Percentiles rank a stretch among this genome's conserved stretches.
phyloP scores from a whole-genome alignment of 2,888 invertebrate species.

The Aspidapion aeneum region DNA sequence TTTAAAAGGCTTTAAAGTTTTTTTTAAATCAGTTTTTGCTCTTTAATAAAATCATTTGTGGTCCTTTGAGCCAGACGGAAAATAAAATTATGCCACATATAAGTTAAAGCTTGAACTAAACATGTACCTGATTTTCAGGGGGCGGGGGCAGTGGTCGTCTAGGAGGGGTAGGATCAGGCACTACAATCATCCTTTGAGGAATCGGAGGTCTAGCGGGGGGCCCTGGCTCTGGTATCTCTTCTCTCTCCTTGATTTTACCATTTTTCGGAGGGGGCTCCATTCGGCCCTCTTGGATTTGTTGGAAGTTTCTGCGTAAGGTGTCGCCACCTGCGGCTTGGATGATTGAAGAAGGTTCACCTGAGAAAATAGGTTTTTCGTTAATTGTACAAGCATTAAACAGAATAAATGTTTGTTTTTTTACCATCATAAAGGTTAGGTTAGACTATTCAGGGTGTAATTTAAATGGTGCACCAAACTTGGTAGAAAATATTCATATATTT shows the following conservation, averaged over 20 bases:
- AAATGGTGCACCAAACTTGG: too few species aligned
- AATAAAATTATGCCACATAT: too few species aligned
- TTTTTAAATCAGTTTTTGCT: too few species aligned
- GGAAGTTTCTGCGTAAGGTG: conserved; percentile 95
- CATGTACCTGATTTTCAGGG: conserved; percentile 59
- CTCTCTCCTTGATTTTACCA: conserved; percentile 51
- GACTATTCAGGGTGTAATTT: too few species aligned
- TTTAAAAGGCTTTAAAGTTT: too few species aligned
- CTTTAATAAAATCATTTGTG: too few species aligned
- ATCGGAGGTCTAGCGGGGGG: conserved; percentile 86
- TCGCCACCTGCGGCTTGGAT: conserved; percentile 90
- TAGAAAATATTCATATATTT: too few species aligned
- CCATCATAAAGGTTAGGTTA: too few species aligned
- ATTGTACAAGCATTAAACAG: too few species aligned
- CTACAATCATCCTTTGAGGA: conserved; percentile 88
- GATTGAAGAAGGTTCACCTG: conserved; percentile 94
- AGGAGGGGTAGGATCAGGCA: conserved; percentile 73
- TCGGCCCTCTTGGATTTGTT: conserved; percentile 88
- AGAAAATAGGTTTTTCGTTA: conserved; percentile 80
- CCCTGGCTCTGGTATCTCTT: conserved; percentile 75
- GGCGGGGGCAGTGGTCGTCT: conserved; percentile 81
- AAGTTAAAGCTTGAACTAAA: too few species aligned
- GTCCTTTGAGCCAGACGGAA: too few species aligned
- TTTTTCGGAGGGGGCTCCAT: conserved; percentile 54
- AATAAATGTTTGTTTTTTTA: too few species aligned